Evolutionary conservation across 2,113 vertebrate genomes (phyloP).

Genomic region (Tetrax tetrax): DNA sequence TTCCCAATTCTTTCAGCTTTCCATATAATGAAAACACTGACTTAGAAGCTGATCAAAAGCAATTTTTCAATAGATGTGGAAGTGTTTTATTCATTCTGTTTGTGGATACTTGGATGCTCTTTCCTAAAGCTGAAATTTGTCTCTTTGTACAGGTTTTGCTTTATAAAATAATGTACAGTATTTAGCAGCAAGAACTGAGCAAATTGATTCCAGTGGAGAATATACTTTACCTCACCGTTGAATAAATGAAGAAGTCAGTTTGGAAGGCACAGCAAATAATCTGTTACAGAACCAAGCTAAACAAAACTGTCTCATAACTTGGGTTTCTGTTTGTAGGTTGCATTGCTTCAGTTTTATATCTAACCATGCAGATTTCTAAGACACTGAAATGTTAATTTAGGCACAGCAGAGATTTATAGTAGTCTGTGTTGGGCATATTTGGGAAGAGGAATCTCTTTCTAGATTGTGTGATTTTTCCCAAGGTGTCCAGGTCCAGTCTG

Average conservation of each 20-base stretch:
- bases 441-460: not conserved
- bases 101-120: not conserved
- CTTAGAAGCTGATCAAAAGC: not conserved
- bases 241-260: not conserved
- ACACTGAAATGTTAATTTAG: not conserved
- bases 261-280: slow-evolving; percentile 40
- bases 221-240: not conserved
- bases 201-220: not conserved
- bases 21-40: not conserved
- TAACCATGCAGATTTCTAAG: not conserved
- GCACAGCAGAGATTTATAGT: not conserved
- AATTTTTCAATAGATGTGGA: not conserved
- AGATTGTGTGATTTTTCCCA: not conserved
- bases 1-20: not conserved
- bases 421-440: not conserved
- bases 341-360: slow-evolving; percentile 18
- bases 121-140: slow-evolving; percentile 5
- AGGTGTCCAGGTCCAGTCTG: not conserved
- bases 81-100: not conserved
- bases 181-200: not conserved
- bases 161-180: not conserved
- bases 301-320: not conserved
- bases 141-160: slow-evolving; percentile 14
- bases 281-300: slow-evolving; percentile 41
- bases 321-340: slow-evolving; percentile 4